Evolutionary conservation across 2,113 vertebrate genomes (phyloP), one percentile per base, ranked within the genome.

Genomic region (Cygnus buccinator): DNA sequence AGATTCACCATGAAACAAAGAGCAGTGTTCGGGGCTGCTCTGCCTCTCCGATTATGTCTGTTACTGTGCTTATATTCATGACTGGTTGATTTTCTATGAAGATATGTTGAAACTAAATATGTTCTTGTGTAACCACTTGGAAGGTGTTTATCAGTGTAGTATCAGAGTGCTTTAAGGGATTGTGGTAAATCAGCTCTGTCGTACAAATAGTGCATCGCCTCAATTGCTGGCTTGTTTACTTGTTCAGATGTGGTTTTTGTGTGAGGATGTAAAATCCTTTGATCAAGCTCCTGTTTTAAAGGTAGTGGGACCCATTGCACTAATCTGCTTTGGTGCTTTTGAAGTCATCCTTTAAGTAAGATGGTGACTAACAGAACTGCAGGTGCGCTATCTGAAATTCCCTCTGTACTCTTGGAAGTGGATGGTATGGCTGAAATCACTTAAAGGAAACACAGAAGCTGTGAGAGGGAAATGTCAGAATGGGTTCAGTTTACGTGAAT

Each of bases 251-350:
- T 59, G 70, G 68, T 92, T 90, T 89, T 87, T 67, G 57, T 62
- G 63, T 89, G 67, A 75, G 76, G 83, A 31, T 79, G 28, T 82
- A 65, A 89, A 93, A 93, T 79, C 61, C 68, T 67, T 75, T 84
- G 66, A 89, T 96, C 35, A 52, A 41, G 31, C 80, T 89, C 76
- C 37, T 57, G 0, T 68, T 57, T 73, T 54, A 81, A 88, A 87
- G 57, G 68, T 84, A 57, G 57, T 39, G 68, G 81, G 66, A 89
- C 48, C 87, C 37, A 82, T 41, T 58, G 28, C 50, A 29, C 63
- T 90, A 29, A 79, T 87, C 87, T 81, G 54, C 89, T 91, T 93
- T 91, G 80, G 90, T 89, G 80, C 79, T 95, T 94, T 94, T 94
- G 76, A 96, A 93, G 73, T 87, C 39, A 9, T 71, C 68, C 54